A percentile compares a stretch with the other conserved stretches of the same genome.
Conservation (phyloP, 2,797 vertebrate species). For the Pangasius mekongensis region DNA sequence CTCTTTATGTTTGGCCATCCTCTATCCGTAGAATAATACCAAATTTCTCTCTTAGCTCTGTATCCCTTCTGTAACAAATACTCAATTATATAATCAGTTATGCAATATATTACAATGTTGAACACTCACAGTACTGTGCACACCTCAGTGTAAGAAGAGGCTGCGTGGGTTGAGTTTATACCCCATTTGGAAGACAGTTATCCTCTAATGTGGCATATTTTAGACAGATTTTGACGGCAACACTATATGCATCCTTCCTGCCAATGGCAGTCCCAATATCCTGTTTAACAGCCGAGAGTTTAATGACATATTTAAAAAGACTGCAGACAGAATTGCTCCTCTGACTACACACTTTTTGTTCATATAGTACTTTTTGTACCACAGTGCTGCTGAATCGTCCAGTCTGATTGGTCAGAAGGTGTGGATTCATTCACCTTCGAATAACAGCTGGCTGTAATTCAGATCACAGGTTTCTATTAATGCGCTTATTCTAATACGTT, state of each 20-base stretch:
- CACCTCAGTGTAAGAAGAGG: constrained; percentile 5
- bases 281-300: background rate
- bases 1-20: background rate
- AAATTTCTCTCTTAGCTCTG: background rate
- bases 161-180: background rate
- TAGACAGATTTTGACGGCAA: background rate
- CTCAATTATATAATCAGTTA: constrained; percentile 21
- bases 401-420: background rate
- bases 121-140: background rate
- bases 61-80: background rate
- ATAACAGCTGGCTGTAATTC: background rate
- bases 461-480: background rate
- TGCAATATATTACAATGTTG: constrained; percentile 6
- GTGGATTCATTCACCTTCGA: background rate
- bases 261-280: background rate
- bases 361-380: background rate
- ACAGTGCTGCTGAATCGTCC: background rate
- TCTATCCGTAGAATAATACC: background rate
- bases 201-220: background rate
- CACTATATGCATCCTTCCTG: background rate
- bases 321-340: background rate
- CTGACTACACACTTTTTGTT: background rate
- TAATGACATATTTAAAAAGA: background rate
- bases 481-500: background rate
- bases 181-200: background rate